Percentiles rank a stretch among this genome's conserved stretches.
phyloP scores from a whole-genome alignment of 2,888 invertebrate species.

The Urechis unicinctus region DNA sequence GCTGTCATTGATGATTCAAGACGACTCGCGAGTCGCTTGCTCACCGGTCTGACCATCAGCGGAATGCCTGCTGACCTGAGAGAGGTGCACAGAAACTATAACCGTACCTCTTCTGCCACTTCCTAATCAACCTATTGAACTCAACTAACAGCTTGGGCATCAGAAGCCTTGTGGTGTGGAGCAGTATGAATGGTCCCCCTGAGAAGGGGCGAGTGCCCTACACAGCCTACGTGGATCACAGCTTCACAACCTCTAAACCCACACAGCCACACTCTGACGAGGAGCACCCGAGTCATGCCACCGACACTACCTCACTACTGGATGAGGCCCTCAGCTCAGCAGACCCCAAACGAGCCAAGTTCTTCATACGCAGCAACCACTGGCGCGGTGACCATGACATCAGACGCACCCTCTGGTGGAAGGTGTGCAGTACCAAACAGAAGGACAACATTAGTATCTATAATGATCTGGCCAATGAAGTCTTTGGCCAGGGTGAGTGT shows the following conservation, averaged over 20 bases:
- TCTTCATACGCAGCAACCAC: slow-evolving; percentile 6
- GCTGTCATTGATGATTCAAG: no score
- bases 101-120: no score
- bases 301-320: slow-evolving; percentile 1
- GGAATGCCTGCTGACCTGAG: no score
- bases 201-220: slow-evolving; percentile 5
- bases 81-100: no score
- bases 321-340: slow-evolving; percentile 2
- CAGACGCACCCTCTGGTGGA: slow-evolving; percentile 10
- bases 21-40: no score
- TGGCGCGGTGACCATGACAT: slow-evolving; percentile 15
- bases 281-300: slow-evolving; percentile 1
- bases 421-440: slow-evolving; percentile 7
- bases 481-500: slow-evolving; percentile 19
- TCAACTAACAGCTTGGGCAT: no score
- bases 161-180: no score
- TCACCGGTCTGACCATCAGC: no score
- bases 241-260: background rate
- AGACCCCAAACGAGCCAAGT: slow-evolving; percentile 11
- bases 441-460: slow-evolving; percentile 7
- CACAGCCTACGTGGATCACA: slow-evolving; percentile 6
- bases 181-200: no score
- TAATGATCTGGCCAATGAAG: slow-evolving; percentile 6
- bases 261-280: background rate
- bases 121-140: no score